Evolutionary conservation across 2,113 vertebrate genomes (phyloP).

Genomic region (Pyxicephalus adspersus): DNA sequence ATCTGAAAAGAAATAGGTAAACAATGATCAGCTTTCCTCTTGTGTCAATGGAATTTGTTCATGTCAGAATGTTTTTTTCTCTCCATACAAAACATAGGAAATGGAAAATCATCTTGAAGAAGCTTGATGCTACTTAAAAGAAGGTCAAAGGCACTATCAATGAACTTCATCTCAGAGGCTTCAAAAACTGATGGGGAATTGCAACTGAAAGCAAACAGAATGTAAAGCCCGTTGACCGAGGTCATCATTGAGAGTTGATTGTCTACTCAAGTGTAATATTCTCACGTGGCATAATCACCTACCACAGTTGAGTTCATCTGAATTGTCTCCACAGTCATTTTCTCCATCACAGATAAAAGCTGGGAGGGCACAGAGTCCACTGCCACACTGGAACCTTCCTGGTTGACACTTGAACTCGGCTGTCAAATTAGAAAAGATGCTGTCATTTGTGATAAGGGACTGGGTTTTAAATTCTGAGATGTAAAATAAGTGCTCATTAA

Average conservation of each 20-base stretch:
- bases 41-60: neutral
- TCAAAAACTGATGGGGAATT: no score
- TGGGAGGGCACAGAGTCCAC: conserved; percentile 93
- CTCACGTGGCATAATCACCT: conserved; percentile 54
- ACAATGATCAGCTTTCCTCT: neutral
- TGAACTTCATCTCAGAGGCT: no score
- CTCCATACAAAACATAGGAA: no score
- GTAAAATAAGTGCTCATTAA: neutral
- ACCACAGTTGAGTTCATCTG: conserved; percentile 97
- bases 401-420: conserved; percentile 98
- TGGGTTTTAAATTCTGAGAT: conserved; percentile 1
- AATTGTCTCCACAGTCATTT: conserved; percentile 97
- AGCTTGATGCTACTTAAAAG: no score
- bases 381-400: conserved; percentile 95
- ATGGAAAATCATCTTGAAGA: no score
- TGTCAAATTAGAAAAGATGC: conserved; percentile 62
- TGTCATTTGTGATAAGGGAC: conserved; percentile 28
- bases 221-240: no score
- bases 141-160: no score
- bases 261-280: conserved; percentile 5
- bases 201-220: no score
- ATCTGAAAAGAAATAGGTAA: conserved; percentile 73
- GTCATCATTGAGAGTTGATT: neutral
- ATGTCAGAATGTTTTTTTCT: no score
- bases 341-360: conserved; percentile 98